Conservation (phyloP, 1,140 invertebrate species). For the Helicoverpa armigera region DNA sequence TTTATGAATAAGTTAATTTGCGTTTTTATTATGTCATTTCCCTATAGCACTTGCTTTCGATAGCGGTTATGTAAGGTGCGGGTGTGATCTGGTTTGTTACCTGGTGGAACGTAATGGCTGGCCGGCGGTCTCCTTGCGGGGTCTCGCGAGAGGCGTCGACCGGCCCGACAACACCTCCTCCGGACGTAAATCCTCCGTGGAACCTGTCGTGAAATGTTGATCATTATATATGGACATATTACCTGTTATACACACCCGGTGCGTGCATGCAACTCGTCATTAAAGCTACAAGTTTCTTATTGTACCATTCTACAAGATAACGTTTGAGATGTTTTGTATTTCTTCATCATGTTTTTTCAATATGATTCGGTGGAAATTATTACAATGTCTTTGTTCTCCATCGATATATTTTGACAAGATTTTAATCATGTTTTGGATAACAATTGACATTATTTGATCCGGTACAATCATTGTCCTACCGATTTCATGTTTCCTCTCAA, state of each 20-base stretch:
- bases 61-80: conserved; percentile 30
- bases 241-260: conserved; percentile 5
- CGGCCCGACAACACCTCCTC: conserved; percentile 83
- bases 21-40: conserved; percentile 24
- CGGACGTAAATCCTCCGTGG: conserved; percentile 80
- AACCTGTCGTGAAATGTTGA: conserved; percentile 64
- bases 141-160: conserved; percentile 84
- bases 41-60: conserved; percentile 43
- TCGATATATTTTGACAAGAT: not conserved
- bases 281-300: not conserved
- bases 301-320: not conserved
- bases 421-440: no score
- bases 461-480: no score
- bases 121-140: conserved; percentile 81
- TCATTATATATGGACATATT: conserved; percentile 30
- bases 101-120: conserved; percentile 83
- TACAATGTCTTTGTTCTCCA: not conserved
- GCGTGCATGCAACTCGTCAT: conserved; percentile 7
- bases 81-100: conserved; percentile 58
- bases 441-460: no score
- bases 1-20: conserved; percentile 35
- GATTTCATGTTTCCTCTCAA: no score
- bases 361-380: not conserved
- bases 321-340: conserved; percentile 4
- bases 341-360: not conserved